Conservation (phyloP, 2,888 invertebrate genomes). For the Heliconius sara region DNA sequence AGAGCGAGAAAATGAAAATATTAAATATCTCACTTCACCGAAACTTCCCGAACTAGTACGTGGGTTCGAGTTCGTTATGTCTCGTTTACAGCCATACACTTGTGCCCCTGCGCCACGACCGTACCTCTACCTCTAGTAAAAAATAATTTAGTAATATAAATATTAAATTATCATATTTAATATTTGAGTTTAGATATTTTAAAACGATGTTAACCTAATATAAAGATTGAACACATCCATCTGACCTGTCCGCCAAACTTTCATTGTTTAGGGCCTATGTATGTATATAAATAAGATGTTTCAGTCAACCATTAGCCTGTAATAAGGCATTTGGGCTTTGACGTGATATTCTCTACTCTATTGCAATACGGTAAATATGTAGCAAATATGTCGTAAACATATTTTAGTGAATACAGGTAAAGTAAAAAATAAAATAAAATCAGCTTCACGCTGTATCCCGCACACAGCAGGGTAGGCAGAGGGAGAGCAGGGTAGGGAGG, state of each 20-base stretch:
- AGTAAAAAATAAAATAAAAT: no score
- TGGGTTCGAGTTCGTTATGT: no score
- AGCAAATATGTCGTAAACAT: background rate
- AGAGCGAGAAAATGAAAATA: no score
- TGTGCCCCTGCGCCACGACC: background rate
- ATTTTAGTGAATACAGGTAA: background rate
- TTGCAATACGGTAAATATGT: background rate
- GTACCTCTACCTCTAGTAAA: background rate
- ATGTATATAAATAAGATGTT: slow-evolving; percentile 1
- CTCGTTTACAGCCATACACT: background rate
- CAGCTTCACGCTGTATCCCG: no score
- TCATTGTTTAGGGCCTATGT: background rate
- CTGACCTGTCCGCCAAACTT: background rate
- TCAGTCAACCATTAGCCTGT: background rate
- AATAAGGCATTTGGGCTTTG: slow-evolving; percentile 1
- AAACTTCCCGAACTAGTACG: no score
- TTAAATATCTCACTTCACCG: no score
- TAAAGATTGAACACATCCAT: slow-evolving; percentile 1
- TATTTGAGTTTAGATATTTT: background rate
- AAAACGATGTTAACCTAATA: background rate
- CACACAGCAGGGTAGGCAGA: no score
- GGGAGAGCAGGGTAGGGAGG: no score
- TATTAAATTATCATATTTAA: background rate
- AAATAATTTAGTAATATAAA: background rate
- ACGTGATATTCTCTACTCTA: background rate